Conservation (phyloP, 2,797 vertebrate genomes). For the Falco rusticolus region DNA sequence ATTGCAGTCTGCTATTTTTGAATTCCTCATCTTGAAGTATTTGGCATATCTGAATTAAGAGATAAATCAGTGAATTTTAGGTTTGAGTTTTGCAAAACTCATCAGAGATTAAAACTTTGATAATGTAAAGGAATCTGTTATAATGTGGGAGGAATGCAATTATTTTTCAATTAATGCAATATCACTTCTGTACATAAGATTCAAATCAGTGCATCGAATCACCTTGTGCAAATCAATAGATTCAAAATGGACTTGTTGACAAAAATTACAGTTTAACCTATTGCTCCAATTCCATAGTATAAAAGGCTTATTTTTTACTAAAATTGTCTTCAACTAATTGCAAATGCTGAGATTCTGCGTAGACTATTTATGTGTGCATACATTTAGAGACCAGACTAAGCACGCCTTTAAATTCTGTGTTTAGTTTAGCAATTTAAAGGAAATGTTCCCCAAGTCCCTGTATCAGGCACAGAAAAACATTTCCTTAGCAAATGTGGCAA, state of each 20-base stretch:
- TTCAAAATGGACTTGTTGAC: conserved; percentile 51
- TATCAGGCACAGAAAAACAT: background rate
- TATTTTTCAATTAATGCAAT: conserved; percentile 62
- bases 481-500: background rate
- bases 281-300: conserved; percentile 32
- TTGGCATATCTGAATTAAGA: conserved; percentile 65
- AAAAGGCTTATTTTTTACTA: conserved; percentile 54
- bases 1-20: conserved; percentile 41
- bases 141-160: conserved; percentile 19
- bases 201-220: conserved; percentile 53
- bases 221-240: conserved; percentile 41
- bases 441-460: background rate
- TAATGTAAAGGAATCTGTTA: conserved; percentile 25
- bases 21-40: conserved; percentile 58
- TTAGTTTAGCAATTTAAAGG: background rate
- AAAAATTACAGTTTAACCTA: conserved; percentile 42
- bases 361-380: conserved; percentile 7
- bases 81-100: conserved; percentile 65
- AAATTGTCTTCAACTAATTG: conserved; percentile 47
- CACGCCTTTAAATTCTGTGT: conserved; percentile 5
- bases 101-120: conserved; percentile 58
- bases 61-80: conserved; percentile 59
- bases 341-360: conserved; percentile 33
- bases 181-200: conserved; percentile 48
- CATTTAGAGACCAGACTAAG: background rate